phyloP scores from a whole-genome alignment of 1,140 invertebrate genomes.

The Batillaria attramentaria region DNA sequence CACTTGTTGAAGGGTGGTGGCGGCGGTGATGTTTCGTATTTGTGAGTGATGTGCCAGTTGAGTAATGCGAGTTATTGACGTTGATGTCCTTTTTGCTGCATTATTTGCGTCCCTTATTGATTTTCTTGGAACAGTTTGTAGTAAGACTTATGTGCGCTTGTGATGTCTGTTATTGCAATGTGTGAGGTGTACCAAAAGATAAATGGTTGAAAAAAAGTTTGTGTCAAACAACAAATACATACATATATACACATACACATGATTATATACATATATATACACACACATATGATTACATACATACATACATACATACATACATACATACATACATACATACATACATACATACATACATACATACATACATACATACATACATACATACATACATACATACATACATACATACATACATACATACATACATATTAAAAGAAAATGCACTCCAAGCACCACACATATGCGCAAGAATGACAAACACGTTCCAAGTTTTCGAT shows the following conservation, averaged over 20 bases:
- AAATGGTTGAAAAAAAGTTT: background rate
- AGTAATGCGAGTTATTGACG: too few species aligned
- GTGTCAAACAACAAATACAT: background rate
- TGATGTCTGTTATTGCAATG: too few species aligned
- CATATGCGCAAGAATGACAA: too few species aligned
- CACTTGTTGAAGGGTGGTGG: too few species aligned
- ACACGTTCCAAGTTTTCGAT: too few species aligned
- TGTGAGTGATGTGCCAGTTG: too few species aligned
- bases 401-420: background rate
- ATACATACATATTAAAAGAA: too few species aligned
- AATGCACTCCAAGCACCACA: too few species aligned
- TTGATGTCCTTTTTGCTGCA: background rate
- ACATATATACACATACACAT: background rate
- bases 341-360: slow-evolving; percentile 6
- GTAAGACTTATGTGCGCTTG: background rate
- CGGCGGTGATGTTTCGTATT: too few species aligned
- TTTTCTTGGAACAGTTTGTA: too few species aligned
- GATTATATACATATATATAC: background rate
- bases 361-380: background rate
- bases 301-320: background rate
- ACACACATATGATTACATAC: background rate
- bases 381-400: too few species aligned
- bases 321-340: slow-evolving; percentile 7
- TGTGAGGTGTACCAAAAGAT: too few species aligned
- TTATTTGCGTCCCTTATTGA: background rate